Conservation (phyloP, 2,113 vertebrate genomes). For the Leucosticte australis region DNA sequence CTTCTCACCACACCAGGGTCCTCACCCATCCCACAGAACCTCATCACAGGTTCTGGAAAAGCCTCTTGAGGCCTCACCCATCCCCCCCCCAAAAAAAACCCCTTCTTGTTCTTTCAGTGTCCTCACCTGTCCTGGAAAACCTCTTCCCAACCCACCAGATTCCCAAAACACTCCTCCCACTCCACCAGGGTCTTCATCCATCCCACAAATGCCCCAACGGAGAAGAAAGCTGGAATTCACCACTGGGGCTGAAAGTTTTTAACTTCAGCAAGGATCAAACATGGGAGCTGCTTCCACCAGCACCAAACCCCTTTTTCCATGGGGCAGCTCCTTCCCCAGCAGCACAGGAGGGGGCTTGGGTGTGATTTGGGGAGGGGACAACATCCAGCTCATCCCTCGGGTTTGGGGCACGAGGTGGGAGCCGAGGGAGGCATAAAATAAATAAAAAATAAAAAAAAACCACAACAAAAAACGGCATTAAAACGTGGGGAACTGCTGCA, state of each 20-base stretch:
- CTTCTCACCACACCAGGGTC: not conserved
- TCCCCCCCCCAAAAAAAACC: not conserved
- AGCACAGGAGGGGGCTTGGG: not conserved
- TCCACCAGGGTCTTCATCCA: too few species aligned
- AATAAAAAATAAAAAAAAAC: too few species aligned
- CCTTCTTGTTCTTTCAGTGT: too few species aligned
- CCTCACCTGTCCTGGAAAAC: not conserved
- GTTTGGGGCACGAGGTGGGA: not conserved
- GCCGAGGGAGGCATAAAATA: rapidly evolving
- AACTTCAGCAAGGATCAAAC: not conserved
- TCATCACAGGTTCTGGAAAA: not conserved
- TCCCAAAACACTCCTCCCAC: not conserved
- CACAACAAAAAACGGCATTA: not conserved
- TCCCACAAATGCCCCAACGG: not conserved
- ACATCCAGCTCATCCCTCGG: not conserved
- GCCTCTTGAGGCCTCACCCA: not conserved
- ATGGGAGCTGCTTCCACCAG: not conserved
- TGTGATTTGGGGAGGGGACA: not conserved
- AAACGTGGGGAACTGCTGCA: rapidly evolving
- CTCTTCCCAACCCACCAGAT: not conserved
- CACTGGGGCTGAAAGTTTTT: not conserved
- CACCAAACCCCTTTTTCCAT: not conserved
- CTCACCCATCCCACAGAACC: not conserved
- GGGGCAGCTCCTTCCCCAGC: not conserved
- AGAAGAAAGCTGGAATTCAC: not conserved